These are phyloP conservation scores for Rhorus exstirpatorius DNA, from an alignment of 2,888 invertebrate genomes.

Conservation along the genomic window DNA sequence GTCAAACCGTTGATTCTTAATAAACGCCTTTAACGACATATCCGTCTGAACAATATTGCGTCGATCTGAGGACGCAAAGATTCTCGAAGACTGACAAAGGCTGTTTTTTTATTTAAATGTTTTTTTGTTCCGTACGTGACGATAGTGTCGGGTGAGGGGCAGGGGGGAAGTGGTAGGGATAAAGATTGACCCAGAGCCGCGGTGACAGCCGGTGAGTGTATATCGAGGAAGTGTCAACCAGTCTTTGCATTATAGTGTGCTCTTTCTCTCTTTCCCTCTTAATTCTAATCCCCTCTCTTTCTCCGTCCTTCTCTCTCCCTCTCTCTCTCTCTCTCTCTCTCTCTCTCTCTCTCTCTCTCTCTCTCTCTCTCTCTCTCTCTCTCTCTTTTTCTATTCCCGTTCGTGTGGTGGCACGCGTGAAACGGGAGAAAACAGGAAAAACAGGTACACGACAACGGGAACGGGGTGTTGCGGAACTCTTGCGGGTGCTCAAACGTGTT, in stretches of 20 bases:
- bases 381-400: constrained; percentile 25
- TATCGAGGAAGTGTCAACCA: constrained; percentile 68
- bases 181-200: constrained; percentile 60
- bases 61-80: constrained; percentile 5
- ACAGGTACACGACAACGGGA: constrained; percentile 72
- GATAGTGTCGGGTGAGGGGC: constrained; percentile 18
- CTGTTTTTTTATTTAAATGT: constrained; percentile 23
- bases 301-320: constrained; percentile 32
- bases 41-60: neutral
- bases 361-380: constrained; percentile 24
- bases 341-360: constrained; percentile 45
- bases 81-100: neutral
- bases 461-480: constrained; percentile 68
- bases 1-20: constrained; percentile 37
- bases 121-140: constrained; percentile 2
- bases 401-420: constrained; percentile 58
- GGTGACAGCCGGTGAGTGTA: constrained; percentile 72
- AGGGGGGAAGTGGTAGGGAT: constrained; percentile 31
- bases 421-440: constrained; percentile 74
- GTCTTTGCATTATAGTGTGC: constrained; percentile 44
- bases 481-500: constrained; percentile 46
- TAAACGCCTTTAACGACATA: constrained; percentile 6
- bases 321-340: constrained; percentile 10
- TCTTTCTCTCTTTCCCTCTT: constrained; percentile 46
- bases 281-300: constrained; percentile 28